These are phyloP conservation scores for Oscheius sp. DNA, from an alignment of 2,888 invertebrate genomes.

Conservation along the genomic window DNA sequence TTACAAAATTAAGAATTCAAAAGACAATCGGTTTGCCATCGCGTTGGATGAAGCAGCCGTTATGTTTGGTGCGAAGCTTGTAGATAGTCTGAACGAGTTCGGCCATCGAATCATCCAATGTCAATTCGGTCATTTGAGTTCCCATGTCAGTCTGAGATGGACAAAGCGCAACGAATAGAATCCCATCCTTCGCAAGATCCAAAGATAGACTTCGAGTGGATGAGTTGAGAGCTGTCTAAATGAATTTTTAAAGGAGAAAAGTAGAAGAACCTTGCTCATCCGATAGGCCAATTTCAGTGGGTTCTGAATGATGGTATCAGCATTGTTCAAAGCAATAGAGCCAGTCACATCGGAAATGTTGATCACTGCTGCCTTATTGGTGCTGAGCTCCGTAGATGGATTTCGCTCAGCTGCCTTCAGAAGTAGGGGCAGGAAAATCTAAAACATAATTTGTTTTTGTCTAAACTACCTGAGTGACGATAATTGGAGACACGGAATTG, in stretches of 20 bases:
- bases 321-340: conserved; percentile 26
- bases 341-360: conserved; percentile 36
- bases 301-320: conserved; percentile 29
- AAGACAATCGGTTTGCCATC: conserved; percentile 27
- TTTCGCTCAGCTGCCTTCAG: conserved; percentile 23
- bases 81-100: conserved; percentile 16
- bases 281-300: conserved; percentile 28
- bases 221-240: conserved; percentile 19
- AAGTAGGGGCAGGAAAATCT: conserved; percentile 40
- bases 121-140: conserved; percentile 5
- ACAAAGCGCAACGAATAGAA: conserved; percentile 20
- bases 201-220: conserved; percentile 7
- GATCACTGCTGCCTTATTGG: conserved; percentile 37
- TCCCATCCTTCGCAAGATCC: conserved; percentile 26
- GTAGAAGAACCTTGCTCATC: conserved; percentile 8
- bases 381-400: conserved; percentile 14
- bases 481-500: conserved; percentile 75
- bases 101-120: conserved; percentile 22
- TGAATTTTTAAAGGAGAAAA: neutral
- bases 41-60: conserved; percentile 24
- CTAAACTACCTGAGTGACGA: conserved; percentile 35
- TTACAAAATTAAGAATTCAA: too few relatives aligned
- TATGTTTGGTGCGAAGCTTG: conserved; percentile 12
- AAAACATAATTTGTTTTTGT: neutral
- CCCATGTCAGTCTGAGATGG: conserved; percentile 28